Evolutionary conservation across 2,888 invertebrate species (phyloP), one percentile per base, ranked within the genome.

Genomic region (Nomada ferruginata): DNA sequence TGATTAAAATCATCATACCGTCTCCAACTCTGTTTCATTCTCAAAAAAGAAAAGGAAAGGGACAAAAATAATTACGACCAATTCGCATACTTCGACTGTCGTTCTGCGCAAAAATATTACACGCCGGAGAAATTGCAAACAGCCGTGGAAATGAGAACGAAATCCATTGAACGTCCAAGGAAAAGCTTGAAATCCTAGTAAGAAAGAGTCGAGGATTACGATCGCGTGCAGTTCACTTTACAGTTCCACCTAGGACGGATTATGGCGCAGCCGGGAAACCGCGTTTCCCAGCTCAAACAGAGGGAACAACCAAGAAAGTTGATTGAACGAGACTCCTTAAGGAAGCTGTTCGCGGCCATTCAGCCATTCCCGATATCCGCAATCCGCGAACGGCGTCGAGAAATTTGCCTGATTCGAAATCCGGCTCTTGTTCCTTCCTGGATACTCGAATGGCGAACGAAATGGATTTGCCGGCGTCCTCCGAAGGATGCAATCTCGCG

Each of bases 251-350:
- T 11, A n/a, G 53, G 15, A 9, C 29, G 59, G 68, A 68, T 70
- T 70, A 59, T 13, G 53, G 11, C 9, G 26, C 3, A 29, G 47
- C 29, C 70, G 13, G 10, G 53, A 61, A 70, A 60, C 69, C 71
- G 66, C 57, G 75, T 44, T 80, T 68, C 52, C 36, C 26, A 36
- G 29, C 61, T 79, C 70, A 47, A 84, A 85, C 79, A 79, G 75
- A 50, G 68, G 55, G 75, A 72, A 77, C 65, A 79, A 73, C 53
- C 50, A 42, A 57, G 66, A 75, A 82, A 84, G 77, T 79, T 84
- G 84, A 85, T 85, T 82, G 79, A 77, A 79, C 84, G 59, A 47
- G 75, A 73, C 84, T 78, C 65, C 84, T 84, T 82, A 70, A 79
- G 73, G 79, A 83, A 80, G 57, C 71, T 64, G 69, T 69, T 73